These are phyloP conservation scores for Sepioteuthis lessoniana DNA, from an alignment of 2,888 invertebrate species.

Conservation along the genomic window DNA sequence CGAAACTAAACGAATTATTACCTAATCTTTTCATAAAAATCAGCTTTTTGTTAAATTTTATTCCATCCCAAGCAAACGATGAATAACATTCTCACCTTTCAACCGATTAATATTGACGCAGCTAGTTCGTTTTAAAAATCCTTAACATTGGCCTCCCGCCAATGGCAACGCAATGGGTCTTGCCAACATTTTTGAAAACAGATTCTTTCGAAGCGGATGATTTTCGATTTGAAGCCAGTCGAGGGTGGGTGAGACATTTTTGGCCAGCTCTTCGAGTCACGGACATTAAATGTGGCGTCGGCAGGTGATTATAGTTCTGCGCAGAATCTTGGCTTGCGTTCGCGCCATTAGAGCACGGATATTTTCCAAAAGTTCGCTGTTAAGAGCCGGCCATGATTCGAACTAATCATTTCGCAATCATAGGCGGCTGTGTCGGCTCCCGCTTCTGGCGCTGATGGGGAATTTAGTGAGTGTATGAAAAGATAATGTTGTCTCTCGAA, in stretches of 20 bases:
- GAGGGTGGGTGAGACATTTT: not conserved
- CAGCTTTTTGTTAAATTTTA: not conserved
- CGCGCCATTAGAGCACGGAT: not conserved
- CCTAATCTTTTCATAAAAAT: not conserved
- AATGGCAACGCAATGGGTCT: not conserved
- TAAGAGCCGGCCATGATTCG: not conserved
- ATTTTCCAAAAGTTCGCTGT: not conserved
- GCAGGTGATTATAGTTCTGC: not conserved
- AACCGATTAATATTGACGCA: not conserved
- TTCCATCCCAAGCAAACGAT: not conserved
- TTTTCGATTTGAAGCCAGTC: not conserved
- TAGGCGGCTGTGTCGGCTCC: not conserved
- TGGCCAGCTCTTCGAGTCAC: not conserved
- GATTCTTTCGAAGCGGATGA: not conserved
- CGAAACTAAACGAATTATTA: not conserved
- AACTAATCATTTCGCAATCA: not conserved
- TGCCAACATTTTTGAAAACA: not conserved
- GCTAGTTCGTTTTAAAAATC: not conserved
- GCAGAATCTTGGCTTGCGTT: not conserved
- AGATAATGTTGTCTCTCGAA: not conserved
- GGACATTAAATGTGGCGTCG: slow-evolving; percentile 33
- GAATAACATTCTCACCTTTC: not conserved
- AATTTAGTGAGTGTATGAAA: not conserved
- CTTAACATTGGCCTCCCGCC: not conserved
- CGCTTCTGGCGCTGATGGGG: not conserved